These are phyloP conservation scores for Uromys caudimaculatus DNA, from an alignment of 2,797 vertebrate genomes.

Conservation along the genomic window DNA sequence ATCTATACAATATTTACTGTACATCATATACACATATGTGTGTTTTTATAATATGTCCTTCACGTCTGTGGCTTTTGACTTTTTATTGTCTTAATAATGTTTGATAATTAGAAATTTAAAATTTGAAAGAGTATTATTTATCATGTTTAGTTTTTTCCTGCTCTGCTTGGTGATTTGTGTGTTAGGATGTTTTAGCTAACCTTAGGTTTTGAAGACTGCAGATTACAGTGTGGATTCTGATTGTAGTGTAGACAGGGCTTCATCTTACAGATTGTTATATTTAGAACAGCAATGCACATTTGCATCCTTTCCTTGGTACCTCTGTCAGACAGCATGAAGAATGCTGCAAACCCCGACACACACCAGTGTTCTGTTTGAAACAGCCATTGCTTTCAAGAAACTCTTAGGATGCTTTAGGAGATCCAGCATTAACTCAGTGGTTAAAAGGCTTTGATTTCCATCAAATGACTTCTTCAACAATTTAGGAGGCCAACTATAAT, in stretches of 20 bases:
- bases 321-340: neutral
- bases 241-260: neutral
- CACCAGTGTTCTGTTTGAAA: neutral
- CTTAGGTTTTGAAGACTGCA: neutral
- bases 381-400: neutral
- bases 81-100: constrained; percentile 1
- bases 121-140: neutral
- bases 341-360: neutral
- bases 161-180: neutral
- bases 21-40: neutral
- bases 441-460: neutral
- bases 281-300: neutral
- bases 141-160: neutral
- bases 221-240: neutral
- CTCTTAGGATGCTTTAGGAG: neutral
- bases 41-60: neutral
- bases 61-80: neutral
- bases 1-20: neutral
- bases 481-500: neutral
- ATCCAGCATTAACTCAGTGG: neutral
- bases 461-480: neutral
- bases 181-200: neutral
- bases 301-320: neutral
- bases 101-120: constrained; percentile 2
- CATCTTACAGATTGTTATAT: neutral